A percentile compares a stretch with the other conserved stretches of the same genome.
Conservation (phyloP, 2,113 vertebrate genomes). For the Otolemur garnettii region DNA sequence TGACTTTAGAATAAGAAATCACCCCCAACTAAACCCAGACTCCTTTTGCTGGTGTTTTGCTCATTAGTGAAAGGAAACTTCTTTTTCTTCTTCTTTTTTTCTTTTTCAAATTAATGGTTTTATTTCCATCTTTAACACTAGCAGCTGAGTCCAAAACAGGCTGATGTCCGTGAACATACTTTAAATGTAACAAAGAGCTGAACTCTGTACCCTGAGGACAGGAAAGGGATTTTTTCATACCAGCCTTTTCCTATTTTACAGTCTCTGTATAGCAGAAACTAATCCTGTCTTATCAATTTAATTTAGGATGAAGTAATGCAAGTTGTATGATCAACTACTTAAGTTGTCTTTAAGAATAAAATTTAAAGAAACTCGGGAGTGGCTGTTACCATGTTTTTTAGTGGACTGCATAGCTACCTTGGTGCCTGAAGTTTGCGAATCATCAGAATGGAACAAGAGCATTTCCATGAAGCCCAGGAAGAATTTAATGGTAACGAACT, state of each 20-base stretch:
- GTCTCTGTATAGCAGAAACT: constrained; percentile 74
- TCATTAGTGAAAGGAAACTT: not conserved
- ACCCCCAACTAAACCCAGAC: not conserved
- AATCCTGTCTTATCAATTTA: constrained; percentile 50
- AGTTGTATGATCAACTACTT: constrained; percentile 48
- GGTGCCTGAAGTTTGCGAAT: not conserved
- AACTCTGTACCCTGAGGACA: constrained; percentile 85
- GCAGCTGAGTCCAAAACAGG: constrained; percentile 80
- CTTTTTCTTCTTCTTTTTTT: too few species aligned
- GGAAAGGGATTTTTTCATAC: constrained; percentile 67
- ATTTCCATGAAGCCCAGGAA: constrained; percentile 59
- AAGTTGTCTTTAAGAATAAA: constrained; percentile 38
- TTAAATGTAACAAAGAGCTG: constrained; percentile 82
- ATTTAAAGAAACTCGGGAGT: not conserved
- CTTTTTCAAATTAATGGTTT: constrained; percentile 73
- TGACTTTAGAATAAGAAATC: not conserved
- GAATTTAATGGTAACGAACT: constrained; percentile 17
- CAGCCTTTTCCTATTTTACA: constrained; percentile 69
- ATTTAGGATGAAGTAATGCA: constrained; percentile 53
- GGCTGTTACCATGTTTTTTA: not conserved
- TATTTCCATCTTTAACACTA: constrained; percentile 85
- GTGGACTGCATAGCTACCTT: not conserved
- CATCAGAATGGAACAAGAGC: not conserved
- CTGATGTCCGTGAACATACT: constrained; percentile 73
- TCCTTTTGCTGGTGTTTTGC: not conserved